Conservation (phyloP, 2,113 vertebrate species). For the Pelvicachromis taeniatus region DNA sequence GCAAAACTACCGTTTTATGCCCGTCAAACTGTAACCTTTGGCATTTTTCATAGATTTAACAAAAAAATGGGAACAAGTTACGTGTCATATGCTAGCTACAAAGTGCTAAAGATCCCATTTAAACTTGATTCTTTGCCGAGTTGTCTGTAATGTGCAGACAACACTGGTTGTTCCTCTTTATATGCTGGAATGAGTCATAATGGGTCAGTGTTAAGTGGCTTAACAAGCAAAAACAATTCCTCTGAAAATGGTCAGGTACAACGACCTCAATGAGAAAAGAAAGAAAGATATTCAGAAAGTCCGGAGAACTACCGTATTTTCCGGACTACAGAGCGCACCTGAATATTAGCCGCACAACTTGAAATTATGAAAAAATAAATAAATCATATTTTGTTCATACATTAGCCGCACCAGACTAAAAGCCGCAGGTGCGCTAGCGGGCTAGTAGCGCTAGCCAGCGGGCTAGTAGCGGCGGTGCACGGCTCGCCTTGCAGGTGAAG, state of each 20-base stretch:
- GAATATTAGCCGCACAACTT: too few relatives aligned
- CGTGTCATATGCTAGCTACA: neutral
- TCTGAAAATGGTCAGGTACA: neutral
- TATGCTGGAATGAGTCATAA: too few relatives aligned
- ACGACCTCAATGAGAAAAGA: neutral
- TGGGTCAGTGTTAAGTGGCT: neutral
- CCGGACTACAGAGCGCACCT: too few relatives aligned
- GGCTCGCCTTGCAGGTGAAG: too few relatives aligned
- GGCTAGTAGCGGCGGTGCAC: too few relatives aligned
- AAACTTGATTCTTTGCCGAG: neutral
- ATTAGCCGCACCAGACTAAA: too few relatives aligned
- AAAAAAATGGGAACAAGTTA: neutral
- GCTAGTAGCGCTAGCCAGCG: too few relatives aligned
- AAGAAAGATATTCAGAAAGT: neutral
- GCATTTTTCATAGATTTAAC: accelerated
- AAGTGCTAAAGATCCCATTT: neutral
- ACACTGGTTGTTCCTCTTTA: neutral
- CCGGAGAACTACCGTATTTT: neutral
- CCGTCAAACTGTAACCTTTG: neutral
- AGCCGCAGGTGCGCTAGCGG: too few relatives aligned
- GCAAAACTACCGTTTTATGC: accelerated
- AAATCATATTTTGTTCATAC: too few relatives aligned
- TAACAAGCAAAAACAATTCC: neutral
- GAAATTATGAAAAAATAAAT: too few relatives aligned
- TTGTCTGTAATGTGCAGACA: neutral